Base-by-base conservation (phyloP, 2,888 invertebrate species). In the Pseudanteris insignis region DNA sequence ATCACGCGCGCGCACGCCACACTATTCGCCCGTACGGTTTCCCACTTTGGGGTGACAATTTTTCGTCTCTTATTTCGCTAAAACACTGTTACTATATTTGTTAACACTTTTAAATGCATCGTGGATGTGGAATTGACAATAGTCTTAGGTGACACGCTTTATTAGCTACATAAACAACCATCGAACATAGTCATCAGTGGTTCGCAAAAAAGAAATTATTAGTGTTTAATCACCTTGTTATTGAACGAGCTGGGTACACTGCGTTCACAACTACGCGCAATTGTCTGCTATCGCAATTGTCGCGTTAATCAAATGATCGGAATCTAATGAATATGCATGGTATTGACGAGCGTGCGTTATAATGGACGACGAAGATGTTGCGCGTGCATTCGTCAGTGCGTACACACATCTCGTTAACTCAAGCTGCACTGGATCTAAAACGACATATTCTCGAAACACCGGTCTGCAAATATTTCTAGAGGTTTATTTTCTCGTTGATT, bases 301-400 rank as follows among this genome's bases (percentile, higher is more conserved):
- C 44, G 41, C 54, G 58, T 63, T 58, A 54, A 63, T 63, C 58
- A 50, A 58, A 58, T 46, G 63, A 63, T 29, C 58, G 58, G 58
- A 54, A 58, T 59, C 54, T 44, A 54, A 63, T 63, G 63, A 63
- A 58, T 63, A 63, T 63, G 57, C 48, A 63, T 53, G 48, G 24
- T 40, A 58, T 58, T 48, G 62, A 63, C 57, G 47, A 57, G 57
- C 57, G 28, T 33, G 25, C 54, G 47, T 62, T 62, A 55, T 48
- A 61, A 55, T 59, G 25, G 36, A 47, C 37, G 43, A 38, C 43
- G 51, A 46, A 64, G 51, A 64, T 44, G 50, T 41, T 54, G 47
- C 55, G 28, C 36, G 34, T 43, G 32, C 47, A 18, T 18, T 18
- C n/a, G n/a, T n/a, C n/a, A n/a, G n/a, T n/a, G n/a, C n/a, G n/a